Percentiles rank a stretch among this genome's conserved stretches.
Evolutionary conservation across 2,888 invertebrate genomes (phyloP).

Genomic region (Dinocampus coccinellae): DNA sequence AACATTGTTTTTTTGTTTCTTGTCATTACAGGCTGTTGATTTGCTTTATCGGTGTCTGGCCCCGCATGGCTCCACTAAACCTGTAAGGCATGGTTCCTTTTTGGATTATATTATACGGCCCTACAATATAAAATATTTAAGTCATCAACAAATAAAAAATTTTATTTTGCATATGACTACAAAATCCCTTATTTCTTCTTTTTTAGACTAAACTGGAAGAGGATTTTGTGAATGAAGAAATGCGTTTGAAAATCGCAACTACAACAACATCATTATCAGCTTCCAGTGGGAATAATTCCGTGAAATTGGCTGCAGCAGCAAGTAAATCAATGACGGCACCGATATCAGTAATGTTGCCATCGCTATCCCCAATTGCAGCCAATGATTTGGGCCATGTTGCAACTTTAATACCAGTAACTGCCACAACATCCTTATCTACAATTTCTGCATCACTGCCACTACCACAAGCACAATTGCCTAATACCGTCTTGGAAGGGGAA

Average conservation of each 20-base stretch:
- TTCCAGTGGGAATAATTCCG: slow-evolving; percentile 19
- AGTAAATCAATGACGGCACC: slow-evolving; percentile 55
- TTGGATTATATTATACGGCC: slow-evolving; percentile 53
- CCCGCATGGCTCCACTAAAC: slow-evolving; percentile 69
- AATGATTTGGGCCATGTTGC: slow-evolving; percentile 55
- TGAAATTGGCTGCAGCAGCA: slow-evolving; percentile 15
- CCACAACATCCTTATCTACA: slow-evolving; percentile 50
- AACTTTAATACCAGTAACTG: slow-evolving; percentile 50
- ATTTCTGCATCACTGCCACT: slow-evolving; percentile 53
- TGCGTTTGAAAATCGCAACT: slow-evolving; percentile 54
- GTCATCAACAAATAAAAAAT: slow-evolving; percentile 33
- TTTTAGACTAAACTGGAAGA: slow-evolving; percentile 67
- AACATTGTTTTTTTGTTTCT: slow-evolving; percentile 67
- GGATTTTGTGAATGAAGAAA: slow-evolving; percentile 64
- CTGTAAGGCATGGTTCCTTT: slow-evolving; percentile 69
- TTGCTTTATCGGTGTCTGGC: slow-evolving; percentile 70
- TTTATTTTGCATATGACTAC: slow-evolving; percentile 37
- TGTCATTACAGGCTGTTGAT: slow-evolving; percentile 69
- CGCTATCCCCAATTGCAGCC: slow-evolving; percentile 59
- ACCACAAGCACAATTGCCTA: slow-evolving; percentile 43
- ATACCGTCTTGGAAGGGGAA: slow-evolving; percentile 53
- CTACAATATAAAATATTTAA: slow-evolving; percentile 37
- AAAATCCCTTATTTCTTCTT: slow-evolving; percentile 46
- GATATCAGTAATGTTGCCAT: slow-evolving; percentile 61
- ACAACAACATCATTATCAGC: slow-evolving; percentile 6